Percentiles rank a stretch among this genome's conserved stretches.
Evolutionary conservation across 2,113 vertebrate genomes (phyloP).

Genomic region (Toxostoma redivivum): DNA sequence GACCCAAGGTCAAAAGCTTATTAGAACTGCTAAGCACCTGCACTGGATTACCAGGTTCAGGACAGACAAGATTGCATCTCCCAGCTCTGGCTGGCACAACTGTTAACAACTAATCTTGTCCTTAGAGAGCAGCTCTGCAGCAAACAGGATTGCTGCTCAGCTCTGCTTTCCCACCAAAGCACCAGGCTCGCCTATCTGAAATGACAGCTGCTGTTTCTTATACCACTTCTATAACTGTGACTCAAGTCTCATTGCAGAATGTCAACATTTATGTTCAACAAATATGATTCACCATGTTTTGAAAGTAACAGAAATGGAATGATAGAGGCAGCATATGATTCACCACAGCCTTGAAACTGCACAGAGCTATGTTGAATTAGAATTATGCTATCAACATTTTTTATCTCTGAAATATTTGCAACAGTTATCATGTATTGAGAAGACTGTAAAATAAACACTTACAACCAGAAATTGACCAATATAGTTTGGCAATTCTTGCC

Average conservation of each 20-base stretch:
- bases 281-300: neutral
- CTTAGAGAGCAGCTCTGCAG: neutral
- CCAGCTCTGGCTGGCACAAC: neutral
- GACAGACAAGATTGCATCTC: neutral
- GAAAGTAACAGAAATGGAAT: neutral
- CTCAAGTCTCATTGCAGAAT: neutral
- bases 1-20: neutral
- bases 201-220: neutral
- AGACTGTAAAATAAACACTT: neutral
- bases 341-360: neutral
- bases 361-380: neutral
- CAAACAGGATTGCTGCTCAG: neutral
- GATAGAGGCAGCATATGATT: neutral
- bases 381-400: neutral
- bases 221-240: neutral
- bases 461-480: neutral
- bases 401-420: neutral
- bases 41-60: neutral
- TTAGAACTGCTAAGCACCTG: neutral
- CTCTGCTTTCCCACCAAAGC: neutral
- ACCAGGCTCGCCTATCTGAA: neutral
- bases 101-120: neutral
- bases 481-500: neutral
- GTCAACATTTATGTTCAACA: neutral
- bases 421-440: neutral